Percentiles rank a stretch among this genome's conserved stretches.
phyloP scores from a whole-genome alignment of 2,113 vertebrate species.

The Lucifuga dentata region DNA sequence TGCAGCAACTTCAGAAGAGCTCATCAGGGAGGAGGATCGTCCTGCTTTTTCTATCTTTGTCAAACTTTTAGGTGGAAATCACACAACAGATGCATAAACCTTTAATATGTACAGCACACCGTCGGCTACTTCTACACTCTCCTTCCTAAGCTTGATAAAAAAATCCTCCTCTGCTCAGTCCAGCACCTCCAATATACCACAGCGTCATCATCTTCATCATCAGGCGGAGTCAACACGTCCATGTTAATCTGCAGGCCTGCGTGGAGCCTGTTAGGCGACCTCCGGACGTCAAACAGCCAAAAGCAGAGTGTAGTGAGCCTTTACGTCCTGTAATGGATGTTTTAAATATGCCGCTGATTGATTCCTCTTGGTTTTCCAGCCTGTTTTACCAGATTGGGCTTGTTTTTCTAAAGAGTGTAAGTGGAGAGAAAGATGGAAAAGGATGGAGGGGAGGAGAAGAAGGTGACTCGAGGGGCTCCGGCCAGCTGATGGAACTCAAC shows the following conservation, averaged over 20 bases:
- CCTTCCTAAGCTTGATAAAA: neutral
- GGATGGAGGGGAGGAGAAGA: constrained; percentile 40
- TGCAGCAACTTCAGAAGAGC: constrained; percentile 70
- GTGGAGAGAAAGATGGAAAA: neutral
- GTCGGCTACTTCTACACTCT: constrained; percentile 41
- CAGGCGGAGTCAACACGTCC: constrained; percentile 37
- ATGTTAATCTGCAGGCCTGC: neutral
- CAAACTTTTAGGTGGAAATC: constrained; percentile 16
- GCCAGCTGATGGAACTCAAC: constrained; percentile 82
- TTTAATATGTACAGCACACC: constrained; percentile 51
- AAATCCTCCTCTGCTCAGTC: neutral
- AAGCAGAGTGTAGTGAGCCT: constrained; percentile 60
- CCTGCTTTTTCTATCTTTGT: constrained; percentile 76
- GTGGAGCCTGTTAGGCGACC: constrained; percentile 51
- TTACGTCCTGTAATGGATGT: constrained; percentile 73
- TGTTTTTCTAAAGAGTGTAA: constrained; percentile 20
- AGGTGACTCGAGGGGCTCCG: constrained; percentile 66
- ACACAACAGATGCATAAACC: neutral
- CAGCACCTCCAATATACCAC: constrained; percentile 5
- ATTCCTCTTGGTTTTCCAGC: constrained; percentile 66
- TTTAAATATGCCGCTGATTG: constrained; percentile 81
- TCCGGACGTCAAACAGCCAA: constrained; percentile 73
- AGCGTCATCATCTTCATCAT: constrained; percentile 40
- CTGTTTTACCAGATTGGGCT: constrained; percentile 36
- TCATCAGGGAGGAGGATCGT: constrained; percentile 65